These are phyloP conservation scores for Drosophila austrosaltans DNA, from an alignment of 2,888 invertebrate species.

Conservation along the genomic window DNA sequence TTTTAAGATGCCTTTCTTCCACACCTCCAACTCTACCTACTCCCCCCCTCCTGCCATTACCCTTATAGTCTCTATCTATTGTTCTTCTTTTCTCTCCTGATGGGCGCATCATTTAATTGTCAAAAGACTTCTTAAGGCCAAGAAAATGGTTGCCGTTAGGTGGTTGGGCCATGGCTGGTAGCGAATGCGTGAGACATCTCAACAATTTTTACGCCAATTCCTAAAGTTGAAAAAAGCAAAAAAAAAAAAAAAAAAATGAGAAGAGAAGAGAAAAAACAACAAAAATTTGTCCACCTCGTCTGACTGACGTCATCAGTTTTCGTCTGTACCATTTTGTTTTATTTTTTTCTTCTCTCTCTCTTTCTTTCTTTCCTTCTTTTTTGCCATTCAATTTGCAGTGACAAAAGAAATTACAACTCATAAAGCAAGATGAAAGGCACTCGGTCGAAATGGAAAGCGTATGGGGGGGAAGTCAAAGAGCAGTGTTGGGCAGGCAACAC, in stretches of 20 bases:
- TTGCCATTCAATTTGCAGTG: conserved; percentile 73
- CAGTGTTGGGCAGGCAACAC: background rate
- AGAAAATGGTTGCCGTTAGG: background rate
- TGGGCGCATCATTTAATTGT: conserved; percentile 74
- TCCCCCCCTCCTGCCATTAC: background rate
- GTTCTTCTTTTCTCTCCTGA: conserved; percentile 48
- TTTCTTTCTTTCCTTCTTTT: conserved; percentile 53
- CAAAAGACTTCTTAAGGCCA: conserved; percentile 52
- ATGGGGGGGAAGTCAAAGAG: background rate
- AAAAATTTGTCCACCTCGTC: conserved; percentile 30
- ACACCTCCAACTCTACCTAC: background rate
- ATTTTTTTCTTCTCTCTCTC: conserved; percentile 21
- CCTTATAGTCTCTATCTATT: background rate
- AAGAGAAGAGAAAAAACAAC: background rate
- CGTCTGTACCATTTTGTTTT: background rate
- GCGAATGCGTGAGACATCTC: conserved; percentile 45
- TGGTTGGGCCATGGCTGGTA: background rate
- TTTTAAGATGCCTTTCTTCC: conserved; percentile 63
- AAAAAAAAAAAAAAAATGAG: background rate
- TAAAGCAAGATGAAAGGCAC: conserved; percentile 68
- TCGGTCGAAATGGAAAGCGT: background rate
- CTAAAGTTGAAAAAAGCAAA: conserved; percentile 1
- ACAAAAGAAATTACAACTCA: conserved; percentile 73
- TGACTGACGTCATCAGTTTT: conserved; percentile 58
- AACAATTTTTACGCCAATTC: conserved; percentile 63